These are phyloP conservation scores for Drosophila sucinea DNA, from an alignment of 1,140 invertebrate species.

Conservation along the genomic window DNA sequence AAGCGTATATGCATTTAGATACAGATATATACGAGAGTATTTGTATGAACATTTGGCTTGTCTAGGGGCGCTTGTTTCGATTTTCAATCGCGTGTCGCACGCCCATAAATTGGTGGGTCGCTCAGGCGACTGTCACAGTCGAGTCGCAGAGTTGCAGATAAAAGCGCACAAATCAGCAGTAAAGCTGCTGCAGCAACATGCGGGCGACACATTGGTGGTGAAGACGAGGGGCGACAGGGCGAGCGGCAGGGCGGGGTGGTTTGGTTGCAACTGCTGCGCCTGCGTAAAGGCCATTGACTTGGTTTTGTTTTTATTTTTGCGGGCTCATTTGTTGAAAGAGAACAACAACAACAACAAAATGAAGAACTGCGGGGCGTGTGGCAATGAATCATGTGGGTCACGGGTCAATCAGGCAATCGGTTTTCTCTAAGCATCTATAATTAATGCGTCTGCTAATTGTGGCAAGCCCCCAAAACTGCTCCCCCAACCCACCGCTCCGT, in stretches of 20 bases:
- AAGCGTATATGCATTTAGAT: slow-evolving; percentile 25
- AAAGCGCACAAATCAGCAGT: slow-evolving; percentile 56
- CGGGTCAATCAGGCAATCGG: slow-evolving; percentile 64
- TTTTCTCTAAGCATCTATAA: slow-evolving; percentile 36
- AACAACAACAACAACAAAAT: not conserved
- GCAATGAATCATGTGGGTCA: slow-evolving; percentile 66
- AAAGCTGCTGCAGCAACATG: slow-evolving; percentile 53
- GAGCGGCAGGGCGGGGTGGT: slow-evolving; percentile 34
- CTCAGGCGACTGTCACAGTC: slow-evolving; percentile 22
- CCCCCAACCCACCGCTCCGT: not conserved
- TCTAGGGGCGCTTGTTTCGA: slow-evolving; percentile 49
- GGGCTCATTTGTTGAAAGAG: slow-evolving; percentile 34
- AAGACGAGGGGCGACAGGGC: not conserved
- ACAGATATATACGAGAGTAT: not conserved
- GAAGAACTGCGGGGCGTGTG: slow-evolving; percentile 59
- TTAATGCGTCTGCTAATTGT: slow-evolving; percentile 58
- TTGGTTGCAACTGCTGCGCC: slow-evolving; percentile 41
- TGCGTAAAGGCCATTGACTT: slow-evolving; percentile 65
- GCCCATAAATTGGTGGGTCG: slow-evolving; percentile 65
- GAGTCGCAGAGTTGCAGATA: slow-evolving; percentile 38
- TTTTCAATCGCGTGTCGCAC: slow-evolving; percentile 70
- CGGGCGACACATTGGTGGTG: slow-evolving; percentile 32
- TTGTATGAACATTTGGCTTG: slow-evolving; percentile 5
- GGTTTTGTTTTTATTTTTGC: slow-evolving; percentile 23
- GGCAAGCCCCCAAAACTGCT: slow-evolving; percentile 26